Percentiles rank a stretch among this genome's conserved stretches.
Evolutionary conservation across 2,797 vertebrate species (phyloP).

Genomic region (Acanthis flammea): DNA sequence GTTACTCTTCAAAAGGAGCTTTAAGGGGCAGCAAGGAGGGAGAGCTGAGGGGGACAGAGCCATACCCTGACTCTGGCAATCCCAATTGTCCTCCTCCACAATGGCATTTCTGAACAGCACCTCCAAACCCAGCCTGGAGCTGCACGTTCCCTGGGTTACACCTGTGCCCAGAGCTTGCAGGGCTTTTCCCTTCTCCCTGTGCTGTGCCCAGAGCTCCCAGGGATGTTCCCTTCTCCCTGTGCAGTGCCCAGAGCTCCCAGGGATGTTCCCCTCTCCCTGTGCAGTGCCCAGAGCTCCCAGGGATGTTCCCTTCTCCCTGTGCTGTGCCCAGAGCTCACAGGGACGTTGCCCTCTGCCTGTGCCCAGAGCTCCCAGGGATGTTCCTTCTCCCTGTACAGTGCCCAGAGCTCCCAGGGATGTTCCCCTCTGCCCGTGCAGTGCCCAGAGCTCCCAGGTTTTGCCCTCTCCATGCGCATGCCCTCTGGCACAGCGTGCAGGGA

Average conservation of each 20-base stretch:
- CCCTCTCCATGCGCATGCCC: background rate
- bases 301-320: background rate
- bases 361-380: background rate
- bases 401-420: background rate
- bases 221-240: no score
- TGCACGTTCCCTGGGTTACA: fast-evolving
- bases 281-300: no score
- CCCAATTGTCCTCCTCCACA: background rate
- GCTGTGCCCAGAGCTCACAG: background rate
- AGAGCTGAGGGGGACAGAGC: background rate
- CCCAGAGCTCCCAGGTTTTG: no score
- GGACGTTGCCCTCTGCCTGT: no score
- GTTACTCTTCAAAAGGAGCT: background rate
- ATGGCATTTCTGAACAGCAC: fast-evolving
- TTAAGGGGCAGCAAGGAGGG: background rate
- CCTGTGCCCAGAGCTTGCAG: no score
- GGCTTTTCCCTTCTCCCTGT: no score
- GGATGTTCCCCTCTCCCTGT: background rate
- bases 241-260: no score
- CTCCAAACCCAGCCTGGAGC: background rate
- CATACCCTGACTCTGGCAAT: background rate
- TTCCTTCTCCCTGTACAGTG: fast-evolving
- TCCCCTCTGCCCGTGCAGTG: background rate
- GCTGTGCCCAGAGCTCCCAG: background rate
- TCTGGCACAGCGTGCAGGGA: fast-evolving